Evolutionary conservation across 2,888 invertebrate genomes (phyloP).

Genomic region (Andrena haemorrhoa): DNA sequence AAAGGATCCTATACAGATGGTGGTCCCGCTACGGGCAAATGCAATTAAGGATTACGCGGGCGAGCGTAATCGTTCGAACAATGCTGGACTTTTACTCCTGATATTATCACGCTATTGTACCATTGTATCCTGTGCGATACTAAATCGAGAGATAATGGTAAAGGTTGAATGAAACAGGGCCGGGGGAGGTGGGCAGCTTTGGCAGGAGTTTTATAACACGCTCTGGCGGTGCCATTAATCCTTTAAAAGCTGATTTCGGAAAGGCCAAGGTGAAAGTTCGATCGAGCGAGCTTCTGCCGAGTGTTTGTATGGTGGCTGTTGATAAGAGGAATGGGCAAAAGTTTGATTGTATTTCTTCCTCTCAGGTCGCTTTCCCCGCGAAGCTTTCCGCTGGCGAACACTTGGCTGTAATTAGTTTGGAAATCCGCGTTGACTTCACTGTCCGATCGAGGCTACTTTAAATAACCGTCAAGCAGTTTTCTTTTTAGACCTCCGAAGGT

Average conservation of each 20-base stretch:
- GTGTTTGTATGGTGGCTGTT: neutral
- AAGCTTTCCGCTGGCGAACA: neutral
- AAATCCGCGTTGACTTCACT: neutral
- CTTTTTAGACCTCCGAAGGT: neutral
- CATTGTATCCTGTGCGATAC: constrained; percentile 68
- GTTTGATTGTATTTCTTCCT: neutral
- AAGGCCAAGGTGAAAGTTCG: neutral
- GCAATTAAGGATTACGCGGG: constrained; percentile 73
- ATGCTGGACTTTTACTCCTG: constrained; percentile 75
- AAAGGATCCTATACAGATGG: constrained; percentile 55
- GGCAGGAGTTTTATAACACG: constrained; percentile 38
- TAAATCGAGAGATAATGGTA: constrained; percentile 61
- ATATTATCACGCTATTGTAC: constrained; percentile 74
- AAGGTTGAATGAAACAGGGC: constrained; percentile 37
- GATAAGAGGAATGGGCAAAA: neutral
- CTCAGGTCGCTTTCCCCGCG: neutral
- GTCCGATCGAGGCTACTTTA: neutral
- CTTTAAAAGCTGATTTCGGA: neutral
- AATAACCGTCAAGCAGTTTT: neutral
- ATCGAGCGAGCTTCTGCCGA: neutral
- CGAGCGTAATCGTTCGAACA: constrained; percentile 75
- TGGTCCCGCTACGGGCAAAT: constrained; percentile 48
- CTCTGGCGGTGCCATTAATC: constrained; percentile 28
- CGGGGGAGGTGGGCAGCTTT: neutral
- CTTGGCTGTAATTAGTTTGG: neutral